phyloP scores from a whole-genome alignment of 2,113 vertebrate genomes.

The Odobenus rosmarus region DNA sequence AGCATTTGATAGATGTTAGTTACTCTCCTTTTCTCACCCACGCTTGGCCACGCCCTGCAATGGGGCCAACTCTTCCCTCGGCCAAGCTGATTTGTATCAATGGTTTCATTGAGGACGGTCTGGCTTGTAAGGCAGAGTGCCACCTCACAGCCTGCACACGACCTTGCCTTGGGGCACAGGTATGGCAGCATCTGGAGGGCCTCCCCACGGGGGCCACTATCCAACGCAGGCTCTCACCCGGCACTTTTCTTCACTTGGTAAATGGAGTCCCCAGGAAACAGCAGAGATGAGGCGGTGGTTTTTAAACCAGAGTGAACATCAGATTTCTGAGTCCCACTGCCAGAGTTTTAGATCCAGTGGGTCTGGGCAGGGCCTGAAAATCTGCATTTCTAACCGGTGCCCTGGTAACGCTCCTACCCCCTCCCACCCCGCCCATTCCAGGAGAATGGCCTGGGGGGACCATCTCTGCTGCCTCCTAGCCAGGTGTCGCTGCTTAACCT shows the following conservation, averaged over 20 bases:
- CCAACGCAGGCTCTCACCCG: background rate
- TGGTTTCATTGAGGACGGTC: background rate
- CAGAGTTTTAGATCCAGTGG: background rate
- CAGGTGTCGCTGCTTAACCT: background rate
- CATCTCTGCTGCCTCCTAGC: background rate
- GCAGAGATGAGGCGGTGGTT: background rate
- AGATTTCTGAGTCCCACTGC: background rate
- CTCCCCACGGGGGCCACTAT: background rate
- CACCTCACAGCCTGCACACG: background rate
- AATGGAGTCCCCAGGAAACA: background rate
- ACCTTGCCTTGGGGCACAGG: background rate
- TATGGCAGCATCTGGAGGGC: background rate
- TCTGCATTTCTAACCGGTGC: background rate
- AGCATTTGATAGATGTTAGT: background rate
- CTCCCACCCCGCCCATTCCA: fast-evolving
- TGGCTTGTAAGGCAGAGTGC: background rate
- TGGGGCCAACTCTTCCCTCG: background rate
- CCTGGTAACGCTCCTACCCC: background rate
- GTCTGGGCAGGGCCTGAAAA: background rate
- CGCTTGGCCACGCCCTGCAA: background rate
- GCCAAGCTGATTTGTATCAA: background rate
- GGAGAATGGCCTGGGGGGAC: background rate
- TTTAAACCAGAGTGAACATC: background rate
- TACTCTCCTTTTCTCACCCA: background rate
- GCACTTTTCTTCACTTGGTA: background rate